Evolutionary conservation across 35 echinoderm and acorn worm genomes (phyloP), one percentile per base, ranked within the genome.

Genomic region (Lytechinus pictus): DNA sequence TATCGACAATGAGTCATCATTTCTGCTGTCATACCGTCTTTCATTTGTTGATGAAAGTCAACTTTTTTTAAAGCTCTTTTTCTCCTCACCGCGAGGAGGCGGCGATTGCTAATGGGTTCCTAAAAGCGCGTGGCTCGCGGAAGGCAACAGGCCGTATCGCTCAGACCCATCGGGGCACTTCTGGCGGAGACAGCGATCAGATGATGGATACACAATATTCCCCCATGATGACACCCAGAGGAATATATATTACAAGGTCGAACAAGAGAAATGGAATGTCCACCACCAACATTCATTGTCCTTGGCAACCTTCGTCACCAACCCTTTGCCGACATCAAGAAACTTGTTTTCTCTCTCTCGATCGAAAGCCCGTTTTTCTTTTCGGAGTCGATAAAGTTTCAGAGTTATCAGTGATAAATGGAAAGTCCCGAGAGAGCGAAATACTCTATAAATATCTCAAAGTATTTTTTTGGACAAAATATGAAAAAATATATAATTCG

Each of bases 121-220:
- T 79, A 79, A 79, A 79, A 79, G 66, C 21, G 19, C 66, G 66
- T 19, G 66, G 66, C 16, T 79, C n/a, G 4, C 6, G 0, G 16
- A 79, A 79, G 66, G 66, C 66, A 79, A 79, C 66, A 79, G 66
- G 66, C 66, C 66, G 66, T 79, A 79, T 79, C 66, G 19, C 66
- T 79, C 66, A 79, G 21, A 79, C 66, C n/a, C 66, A 79, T 24
- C 66, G 66, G 66, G 21, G n/a, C 2, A n/a, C 12, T 16, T 79
- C 66, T 16, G 66, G 66, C 66, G 6, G 66, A 79, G 66, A 79
- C 66, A 79, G 66, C 66, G 66, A 7, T 79, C 19, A n/a, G 66
- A 79, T 79, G 66, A 79, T 79, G 66, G 66, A 79, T 79, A 7
- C 66, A 24, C 66, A 16, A 19, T 79, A 79, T 79, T 79, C 66